phyloP scores from a whole-genome alignment of 2,113 vertebrate species.

The Mormyrus lacerda region DNA sequence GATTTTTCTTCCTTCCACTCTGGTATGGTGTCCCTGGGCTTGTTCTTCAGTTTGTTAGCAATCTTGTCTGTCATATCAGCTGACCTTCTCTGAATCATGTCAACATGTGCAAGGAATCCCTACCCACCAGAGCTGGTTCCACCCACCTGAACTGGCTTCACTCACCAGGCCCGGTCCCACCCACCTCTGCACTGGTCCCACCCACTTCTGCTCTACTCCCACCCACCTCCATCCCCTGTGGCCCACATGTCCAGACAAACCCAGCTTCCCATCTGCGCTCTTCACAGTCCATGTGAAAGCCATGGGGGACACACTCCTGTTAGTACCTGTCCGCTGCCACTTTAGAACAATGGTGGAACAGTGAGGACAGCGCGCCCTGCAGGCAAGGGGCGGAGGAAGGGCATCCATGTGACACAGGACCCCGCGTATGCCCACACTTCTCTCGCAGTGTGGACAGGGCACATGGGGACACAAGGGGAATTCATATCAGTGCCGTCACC shows the following conservation, averaged over 20 bases:
- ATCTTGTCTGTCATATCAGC: background rate
- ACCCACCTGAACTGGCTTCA: background rate
- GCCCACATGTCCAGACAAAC: background rate
- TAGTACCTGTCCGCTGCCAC: constrained; percentile 21
- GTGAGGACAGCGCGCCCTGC: constrained; percentile 5
- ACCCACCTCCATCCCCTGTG: background rate
- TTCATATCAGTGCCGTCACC: constrained; percentile 26
- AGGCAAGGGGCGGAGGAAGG: constrained; percentile 16
- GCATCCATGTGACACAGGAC: background rate
- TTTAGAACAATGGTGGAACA: constrained; percentile 31
- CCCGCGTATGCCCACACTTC: constrained; percentile 31
- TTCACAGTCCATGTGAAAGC: constrained; percentile 39
- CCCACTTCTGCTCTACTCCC: background rate
- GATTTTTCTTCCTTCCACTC: background rate
- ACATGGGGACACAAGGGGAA: constrained; percentile 27
- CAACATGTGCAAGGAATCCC: background rate
- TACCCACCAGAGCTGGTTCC: background rate
- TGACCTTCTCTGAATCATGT: background rate
- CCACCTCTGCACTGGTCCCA: background rate
- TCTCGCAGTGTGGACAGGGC: constrained; percentile 17
- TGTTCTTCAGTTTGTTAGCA: background rate
- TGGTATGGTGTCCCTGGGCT: background rate
- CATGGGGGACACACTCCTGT: constrained; percentile 31
- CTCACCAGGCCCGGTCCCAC: background rate
- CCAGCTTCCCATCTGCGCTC: background rate